Percentiles rank a stretch among this genome's conserved stretches.
phyloP scores from a whole-genome alignment of 2,888 invertebrate genomes.

The Rhingia rostrata region DNA sequence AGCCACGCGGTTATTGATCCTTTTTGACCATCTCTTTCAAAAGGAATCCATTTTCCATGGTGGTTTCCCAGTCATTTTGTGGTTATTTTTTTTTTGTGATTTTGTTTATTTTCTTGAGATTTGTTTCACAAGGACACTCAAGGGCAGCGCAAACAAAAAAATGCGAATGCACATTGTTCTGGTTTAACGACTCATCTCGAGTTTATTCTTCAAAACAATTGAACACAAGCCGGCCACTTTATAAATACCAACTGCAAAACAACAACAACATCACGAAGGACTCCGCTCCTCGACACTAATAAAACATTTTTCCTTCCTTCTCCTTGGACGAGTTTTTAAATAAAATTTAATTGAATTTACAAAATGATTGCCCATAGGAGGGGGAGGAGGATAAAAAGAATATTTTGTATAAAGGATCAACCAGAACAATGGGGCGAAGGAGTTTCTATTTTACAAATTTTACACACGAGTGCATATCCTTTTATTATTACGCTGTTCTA shows the following conservation, averaged over 20 bases:
- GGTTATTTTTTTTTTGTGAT: constrained; percentile 5
- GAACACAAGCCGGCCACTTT: constrained; percentile 33
- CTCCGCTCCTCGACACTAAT: constrained; percentile 44
- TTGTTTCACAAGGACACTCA: not conserved
- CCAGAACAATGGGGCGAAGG: constrained; percentile 70
- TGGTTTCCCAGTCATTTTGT: constrained; percentile 11
- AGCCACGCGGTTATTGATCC: constrained; percentile 43
- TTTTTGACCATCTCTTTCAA: constrained; percentile 14
- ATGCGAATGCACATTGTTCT: constrained; percentile 34
- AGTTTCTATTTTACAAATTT: constrained; percentile 74
- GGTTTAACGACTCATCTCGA: constrained; percentile 57
- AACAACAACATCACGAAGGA: constrained; percentile 7
- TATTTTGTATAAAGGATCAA: constrained; percentile 64
- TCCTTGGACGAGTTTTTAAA: constrained; percentile 71
- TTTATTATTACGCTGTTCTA: constrained; percentile 67
- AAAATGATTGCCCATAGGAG: constrained; percentile 50
- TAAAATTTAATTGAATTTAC: constrained; percentile 74
- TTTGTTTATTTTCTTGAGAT: not conserved
- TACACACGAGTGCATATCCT: constrained; percentile 72
- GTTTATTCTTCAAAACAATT: constrained; percentile 44
- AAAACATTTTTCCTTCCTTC: constrained; percentile 60
- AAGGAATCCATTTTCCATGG: constrained; percentile 33
- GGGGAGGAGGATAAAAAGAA: constrained; percentile 19
- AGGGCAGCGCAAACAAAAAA: not conserved
- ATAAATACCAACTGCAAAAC: constrained; percentile 3